Conservation (phyloP, 2,797 vertebrate genomes). For the Nasua narica region DNA sequence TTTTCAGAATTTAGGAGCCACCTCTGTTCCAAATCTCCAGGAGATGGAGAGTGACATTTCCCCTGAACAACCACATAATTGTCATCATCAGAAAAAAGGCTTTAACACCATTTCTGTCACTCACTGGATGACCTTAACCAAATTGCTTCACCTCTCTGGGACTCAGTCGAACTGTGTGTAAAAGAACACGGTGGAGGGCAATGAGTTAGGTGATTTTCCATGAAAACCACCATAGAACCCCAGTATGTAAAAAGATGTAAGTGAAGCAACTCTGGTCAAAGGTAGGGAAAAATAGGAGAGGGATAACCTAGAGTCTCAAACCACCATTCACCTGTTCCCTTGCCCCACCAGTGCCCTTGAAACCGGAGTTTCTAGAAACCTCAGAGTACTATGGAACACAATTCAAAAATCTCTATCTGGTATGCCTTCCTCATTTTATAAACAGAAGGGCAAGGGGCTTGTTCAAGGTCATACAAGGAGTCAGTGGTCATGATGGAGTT, state of each 20-base stretch:
- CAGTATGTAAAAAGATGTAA: background rate
- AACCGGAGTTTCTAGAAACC: background rate
- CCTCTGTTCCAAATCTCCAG: background rate
- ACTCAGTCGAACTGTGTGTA: background rate
- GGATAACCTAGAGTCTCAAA: background rate
- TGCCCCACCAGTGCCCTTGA: background rate
- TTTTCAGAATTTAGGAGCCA: constrained; percentile 25
- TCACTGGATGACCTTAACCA: background rate
- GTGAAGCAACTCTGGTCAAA: background rate
- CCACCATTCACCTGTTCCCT: background rate
- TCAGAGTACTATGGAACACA: background rate
- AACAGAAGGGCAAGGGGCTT: background rate
- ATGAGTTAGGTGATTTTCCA: background rate
- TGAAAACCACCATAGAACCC: background rate
- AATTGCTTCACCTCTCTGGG: background rate
- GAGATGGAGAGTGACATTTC: background rate
- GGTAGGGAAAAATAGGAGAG: background rate
- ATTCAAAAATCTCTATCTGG: background rate
- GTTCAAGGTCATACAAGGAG: background rate
- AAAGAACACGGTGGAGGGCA: background rate
- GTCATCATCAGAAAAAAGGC: background rate
- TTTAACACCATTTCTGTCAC: background rate
- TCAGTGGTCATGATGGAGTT: constrained; percentile 33
- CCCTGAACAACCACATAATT: background rate
- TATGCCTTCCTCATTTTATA: background rate